Base-by-base conservation (phyloP, 1,140 invertebrate genomes). In the Drosophila bifasciata region DNA sequence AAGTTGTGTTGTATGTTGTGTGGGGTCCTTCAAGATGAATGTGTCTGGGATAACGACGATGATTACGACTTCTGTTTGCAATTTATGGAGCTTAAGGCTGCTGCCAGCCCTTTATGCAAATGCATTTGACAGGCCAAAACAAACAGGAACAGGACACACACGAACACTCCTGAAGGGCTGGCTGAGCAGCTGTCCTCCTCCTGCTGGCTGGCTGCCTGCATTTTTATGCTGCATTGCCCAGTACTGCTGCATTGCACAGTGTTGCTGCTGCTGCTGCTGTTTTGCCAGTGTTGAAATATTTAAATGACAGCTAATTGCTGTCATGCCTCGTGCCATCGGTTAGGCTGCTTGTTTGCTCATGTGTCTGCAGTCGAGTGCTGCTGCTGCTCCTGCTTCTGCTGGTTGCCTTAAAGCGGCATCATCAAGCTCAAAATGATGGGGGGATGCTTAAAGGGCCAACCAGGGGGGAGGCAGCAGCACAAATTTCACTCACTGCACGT, bases 231-330 rank as follows among this genome's bases (percentile, higher is more conserved):
- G 23, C 23, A 25, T 25, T 32, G n/a, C n/a, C n/a, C n/a, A n/a
- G n/a, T n/a, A n/a, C n/a, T n/a, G n/a, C n/a, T n/a, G n/a, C n/a
- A n/a, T n/a, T n/a, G n/a, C n/a, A n/a, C n/a, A n/a, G n/a, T n/a
- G n/a, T n/a, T n/a, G n/a, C n/a, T n/a, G n/a, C n/a, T n/a, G n/a
- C n/a, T n/a, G 28, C 28, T 32, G 28, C 28, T 32, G 28, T 32
- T 32, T 32, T 32, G 28, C 66, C 79, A 51, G 70, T 60, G 75
- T 64, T 83, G 83, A 88, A 88, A 88, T 88, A 88, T 88, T 88
- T 88, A 88, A 88, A 88, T 88, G 83, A 79, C 78, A 88, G 83
- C 83, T 88, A 88, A 88, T 88, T 88, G 84, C 83, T 78, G 74
- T 55, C 61, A 67, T 69, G 62, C 51, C 52, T 57, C 25, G 40